These are phyloP conservation scores for Microctonus aethiopoides DNA, from an alignment of 2,888 invertebrate species.

Conservation along the genomic window DNA sequence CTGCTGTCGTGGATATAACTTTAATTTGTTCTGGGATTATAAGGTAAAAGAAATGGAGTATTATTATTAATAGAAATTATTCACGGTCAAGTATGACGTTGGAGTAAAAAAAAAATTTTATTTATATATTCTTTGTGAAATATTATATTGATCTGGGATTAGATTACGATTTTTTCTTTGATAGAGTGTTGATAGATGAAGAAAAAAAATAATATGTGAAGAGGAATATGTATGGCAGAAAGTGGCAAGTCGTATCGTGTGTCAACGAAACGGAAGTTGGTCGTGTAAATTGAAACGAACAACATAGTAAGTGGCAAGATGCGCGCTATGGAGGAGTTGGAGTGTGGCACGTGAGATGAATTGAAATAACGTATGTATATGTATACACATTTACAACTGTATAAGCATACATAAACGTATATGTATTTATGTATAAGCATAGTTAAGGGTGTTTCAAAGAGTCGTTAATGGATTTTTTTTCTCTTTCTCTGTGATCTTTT, in stretches of 20 bases:
- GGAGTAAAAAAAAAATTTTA: background rate
- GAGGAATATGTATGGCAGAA: background rate
- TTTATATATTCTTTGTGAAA: background rate
- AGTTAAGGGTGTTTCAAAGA: background rate
- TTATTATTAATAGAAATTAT: background rate
- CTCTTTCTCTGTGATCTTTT: conserved; percentile 1
- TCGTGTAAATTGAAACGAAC: conserved; percentile 34
- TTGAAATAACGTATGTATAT: conserved; percentile 15
- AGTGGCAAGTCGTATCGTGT: conserved; percentile 22
- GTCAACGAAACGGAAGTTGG: conserved; percentile 29
- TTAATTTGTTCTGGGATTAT: background rate
- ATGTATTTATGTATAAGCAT: background rate
- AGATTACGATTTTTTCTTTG: background rate
- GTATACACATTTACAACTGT: background rate
- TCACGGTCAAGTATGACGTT: background rate
- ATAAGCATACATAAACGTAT: background rate
- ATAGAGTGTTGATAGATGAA: background rate
- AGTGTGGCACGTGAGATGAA: conserved; percentile 31
- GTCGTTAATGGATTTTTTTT: conserved; percentile 1
- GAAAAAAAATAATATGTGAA: background rate
- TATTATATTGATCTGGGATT: background rate
- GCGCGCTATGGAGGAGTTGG: background rate
- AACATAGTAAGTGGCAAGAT: conserved; percentile 19
- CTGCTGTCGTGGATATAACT: background rate
- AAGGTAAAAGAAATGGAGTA: background rate